Conservation (phyloP, 2,888 invertebrate species). For the Geophilus truncorum region DNA sequence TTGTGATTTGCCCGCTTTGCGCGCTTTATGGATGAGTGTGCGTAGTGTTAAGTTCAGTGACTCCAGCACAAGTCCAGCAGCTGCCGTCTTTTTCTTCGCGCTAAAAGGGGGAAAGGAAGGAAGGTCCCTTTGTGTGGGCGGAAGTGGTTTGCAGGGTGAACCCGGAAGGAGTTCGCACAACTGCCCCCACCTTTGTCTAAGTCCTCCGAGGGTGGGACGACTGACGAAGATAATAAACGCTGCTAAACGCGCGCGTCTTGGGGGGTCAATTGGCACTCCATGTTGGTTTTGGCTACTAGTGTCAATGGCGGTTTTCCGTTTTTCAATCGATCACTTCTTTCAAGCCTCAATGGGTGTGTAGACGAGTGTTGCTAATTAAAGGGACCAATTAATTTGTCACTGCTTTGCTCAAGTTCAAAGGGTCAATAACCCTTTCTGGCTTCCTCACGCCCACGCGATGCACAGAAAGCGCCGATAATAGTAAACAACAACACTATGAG, state of each 20-base stretch:
- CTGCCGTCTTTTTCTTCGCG: not conserved
- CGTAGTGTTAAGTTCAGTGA: not conserved
- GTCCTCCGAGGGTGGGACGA: not conserved
- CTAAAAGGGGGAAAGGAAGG: not conserved
- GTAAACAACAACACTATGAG: too few species aligned
- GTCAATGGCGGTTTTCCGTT: not conserved
- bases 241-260: not conserved
- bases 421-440: conserved; percentile 3
- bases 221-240: not conserved
- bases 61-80: not conserved
- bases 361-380: not conserved
- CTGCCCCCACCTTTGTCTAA: not conserved
- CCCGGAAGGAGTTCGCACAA: not conserved
- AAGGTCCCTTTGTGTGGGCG: conserved; percentile 11
- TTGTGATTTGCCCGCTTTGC: conserved; percentile 9
- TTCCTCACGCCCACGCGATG: not conserved
- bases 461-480: not conserved
- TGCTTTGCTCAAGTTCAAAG: conserved; percentile 8
- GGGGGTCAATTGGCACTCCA: conserved; percentile 8
- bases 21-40: not conserved
- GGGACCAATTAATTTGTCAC: not conserved
- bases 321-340: too few species aligned
- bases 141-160: not conserved
- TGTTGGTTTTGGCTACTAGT: not conserved
- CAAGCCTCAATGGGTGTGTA: too few species aligned